Conservation (phyloP, 2,888 invertebrate genomes). For the Camponotus fellah region DNA sequence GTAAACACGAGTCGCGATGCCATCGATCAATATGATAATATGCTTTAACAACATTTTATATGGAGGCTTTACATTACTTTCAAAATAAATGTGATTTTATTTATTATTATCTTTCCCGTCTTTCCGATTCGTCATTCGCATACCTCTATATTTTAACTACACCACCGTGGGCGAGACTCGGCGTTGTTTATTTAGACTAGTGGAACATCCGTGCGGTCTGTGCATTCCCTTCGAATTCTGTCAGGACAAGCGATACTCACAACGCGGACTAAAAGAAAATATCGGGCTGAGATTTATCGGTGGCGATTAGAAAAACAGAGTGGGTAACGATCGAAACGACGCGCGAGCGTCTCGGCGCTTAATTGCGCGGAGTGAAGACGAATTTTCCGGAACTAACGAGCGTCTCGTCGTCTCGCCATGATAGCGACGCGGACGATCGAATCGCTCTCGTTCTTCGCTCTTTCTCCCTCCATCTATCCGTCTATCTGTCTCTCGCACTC, state of each 20-base stretch:
- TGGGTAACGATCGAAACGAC: constrained; percentile 69
- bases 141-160: neutral
- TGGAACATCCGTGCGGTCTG: neutral
- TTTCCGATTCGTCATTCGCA: neutral
- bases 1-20: neutral
- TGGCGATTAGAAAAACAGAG: constrained; percentile 56
- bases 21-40: neutral
- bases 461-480: neutral
- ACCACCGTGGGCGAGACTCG: neutral
- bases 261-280: neutral
- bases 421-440: constrained; percentile 60
- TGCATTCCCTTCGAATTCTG: neutral
- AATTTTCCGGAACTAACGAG: constrained; percentile 82
- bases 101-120: neutral
- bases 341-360: constrained; percentile 59
- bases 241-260: neutral
- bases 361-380: constrained; percentile 73
- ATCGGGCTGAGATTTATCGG: constrained; percentile 39
- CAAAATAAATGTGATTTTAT: neutral
- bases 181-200: neutral
- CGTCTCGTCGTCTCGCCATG: constrained; percentile 62
- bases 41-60: constrained; percentile 13
- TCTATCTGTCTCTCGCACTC: constrained; percentile 49
- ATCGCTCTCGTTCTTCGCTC: constrained; percentile 45
- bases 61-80: neutral